These are phyloP conservation scores for Proteles cristata DNA, from an alignment of 2,113 vertebrate genomes.

Conservation along the genomic window DNA sequence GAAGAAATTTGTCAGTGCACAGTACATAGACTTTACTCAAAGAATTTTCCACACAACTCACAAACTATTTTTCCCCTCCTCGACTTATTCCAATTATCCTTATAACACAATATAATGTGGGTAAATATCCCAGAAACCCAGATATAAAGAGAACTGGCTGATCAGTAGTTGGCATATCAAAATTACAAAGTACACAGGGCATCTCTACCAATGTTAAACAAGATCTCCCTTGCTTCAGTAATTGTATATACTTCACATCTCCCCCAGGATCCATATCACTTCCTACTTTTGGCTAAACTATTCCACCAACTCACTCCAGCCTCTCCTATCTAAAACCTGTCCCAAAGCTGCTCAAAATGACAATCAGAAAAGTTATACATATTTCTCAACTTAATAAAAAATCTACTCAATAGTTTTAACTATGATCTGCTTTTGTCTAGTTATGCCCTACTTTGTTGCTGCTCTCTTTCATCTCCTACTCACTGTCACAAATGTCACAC, in stretches of 20 bases:
- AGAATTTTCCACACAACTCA: not conserved
- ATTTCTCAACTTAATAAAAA: constrained; percentile 52
- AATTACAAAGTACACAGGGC: not conserved
- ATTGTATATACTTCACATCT: constrained; percentile 1
- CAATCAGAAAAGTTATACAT: not conserved
- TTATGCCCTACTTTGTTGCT: constrained; percentile 29
- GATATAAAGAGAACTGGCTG: not conserved
- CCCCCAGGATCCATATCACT: not conserved
- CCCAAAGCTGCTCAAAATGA: constrained; percentile 48
- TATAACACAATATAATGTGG: not conserved
- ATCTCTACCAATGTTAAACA: not conserved
- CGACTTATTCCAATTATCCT: constrained; percentile 11
- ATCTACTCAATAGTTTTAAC: constrained; percentile 24
- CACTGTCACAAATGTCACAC: not conserved
- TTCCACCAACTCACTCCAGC: constrained; percentile 15
- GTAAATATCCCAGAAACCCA: not conserved
- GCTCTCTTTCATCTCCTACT: constrained; percentile 33
- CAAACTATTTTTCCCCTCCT: not conserved
- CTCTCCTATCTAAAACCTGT: constrained; percentile 4
- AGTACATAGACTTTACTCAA: not conserved
- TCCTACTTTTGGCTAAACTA: not conserved
- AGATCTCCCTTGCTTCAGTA: not conserved
- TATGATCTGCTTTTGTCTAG: constrained; percentile 22
- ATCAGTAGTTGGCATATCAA: constrained; percentile 2
- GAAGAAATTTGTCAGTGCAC: not conserved